phyloP scores from a whole-genome alignment of 2,113 vertebrate species.

The Vicugna pacos region DNA sequence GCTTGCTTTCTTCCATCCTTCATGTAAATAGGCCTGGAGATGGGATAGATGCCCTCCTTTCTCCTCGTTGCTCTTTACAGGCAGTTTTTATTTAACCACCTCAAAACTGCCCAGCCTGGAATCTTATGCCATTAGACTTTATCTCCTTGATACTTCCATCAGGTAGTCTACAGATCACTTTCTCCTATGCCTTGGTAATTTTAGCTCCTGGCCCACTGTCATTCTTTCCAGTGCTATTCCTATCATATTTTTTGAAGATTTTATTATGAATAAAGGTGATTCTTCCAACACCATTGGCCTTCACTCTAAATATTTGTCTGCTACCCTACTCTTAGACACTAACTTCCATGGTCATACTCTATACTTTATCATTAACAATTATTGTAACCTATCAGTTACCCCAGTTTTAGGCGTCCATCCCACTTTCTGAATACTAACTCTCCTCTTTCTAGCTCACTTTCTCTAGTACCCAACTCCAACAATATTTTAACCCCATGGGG shows the following conservation, averaged over 20 bases:
- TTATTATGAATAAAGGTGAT: conserved; percentile 19
- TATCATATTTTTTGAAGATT: neutral
- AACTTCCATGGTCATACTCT: neutral
- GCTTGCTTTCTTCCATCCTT: conserved; percentile 11
- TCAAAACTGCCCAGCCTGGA: neutral
- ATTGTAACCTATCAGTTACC: neutral
- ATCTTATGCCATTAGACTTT: neutral
- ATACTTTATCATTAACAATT: neutral
- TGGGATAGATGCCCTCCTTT: neutral
- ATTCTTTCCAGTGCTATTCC: neutral
- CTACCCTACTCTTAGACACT: neutral
- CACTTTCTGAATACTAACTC: neutral
- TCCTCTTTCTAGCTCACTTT: neutral
- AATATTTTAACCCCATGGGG: neutral
- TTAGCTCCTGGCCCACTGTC: neutral
- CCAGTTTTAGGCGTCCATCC: neutral
- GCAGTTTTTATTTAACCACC: neutral
- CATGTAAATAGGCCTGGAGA: neutral
- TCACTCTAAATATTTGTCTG: neutral
- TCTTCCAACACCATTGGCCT: neutral
- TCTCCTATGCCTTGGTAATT: neutral
- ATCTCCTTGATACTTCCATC: neutral
- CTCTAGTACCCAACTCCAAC: neutral
- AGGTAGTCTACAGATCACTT: neutral
- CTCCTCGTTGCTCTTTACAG: neutral